A percentile compares a stretch with the other conserved stretches of the same genome.
Conservation (phyloP, 92 coral and sea anemone genomes). For the Micromussa lordhowensis region DNA sequence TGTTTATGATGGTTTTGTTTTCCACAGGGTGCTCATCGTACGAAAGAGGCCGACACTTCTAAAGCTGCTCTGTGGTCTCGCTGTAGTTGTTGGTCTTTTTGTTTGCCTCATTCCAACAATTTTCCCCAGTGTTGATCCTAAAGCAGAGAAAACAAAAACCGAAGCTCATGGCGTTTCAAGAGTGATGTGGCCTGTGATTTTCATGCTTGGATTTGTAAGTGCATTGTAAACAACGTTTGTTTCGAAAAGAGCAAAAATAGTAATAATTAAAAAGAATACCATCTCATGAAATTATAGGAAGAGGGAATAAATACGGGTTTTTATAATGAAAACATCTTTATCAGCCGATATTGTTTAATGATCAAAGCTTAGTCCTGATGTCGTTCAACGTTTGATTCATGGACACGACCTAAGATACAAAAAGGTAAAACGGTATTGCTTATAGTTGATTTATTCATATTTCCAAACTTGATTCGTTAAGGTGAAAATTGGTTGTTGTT, state of each 20-base stretch:
- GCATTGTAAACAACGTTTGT: no score
- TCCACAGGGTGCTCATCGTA: conserved; percentile 15
- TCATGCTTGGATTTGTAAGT: conserved; percentile 94
- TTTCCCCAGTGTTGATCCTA: conserved; percentile 75
- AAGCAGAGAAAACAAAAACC: conserved; percentile 48
- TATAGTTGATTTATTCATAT: no score
- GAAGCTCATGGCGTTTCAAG: conserved; percentile 77
- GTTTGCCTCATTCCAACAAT: conserved; percentile 83
- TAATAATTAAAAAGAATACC: not conserved
- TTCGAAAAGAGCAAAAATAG: not conserved
- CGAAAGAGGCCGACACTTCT: conserved; percentile 59
- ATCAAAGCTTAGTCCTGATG: no score
- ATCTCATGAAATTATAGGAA: not conserved
- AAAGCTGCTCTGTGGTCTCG: conserved; percentile 72
- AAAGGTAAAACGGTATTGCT: no score
- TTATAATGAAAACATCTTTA: no score
- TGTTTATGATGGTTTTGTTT: not conserved
- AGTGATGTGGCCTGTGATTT: conserved; percentile 87
- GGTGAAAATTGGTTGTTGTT: no score
- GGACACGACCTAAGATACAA: no score
- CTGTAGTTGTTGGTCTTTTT: conserved; percentile 74
- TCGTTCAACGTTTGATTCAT: no score
- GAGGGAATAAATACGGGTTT: not conserved
- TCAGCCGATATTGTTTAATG: no score
- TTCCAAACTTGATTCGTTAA: no score